Evolutionary conservation across 2,797 vertebrate genomes (phyloP).

Genomic region (Gallinago nigripennis): DNA sequence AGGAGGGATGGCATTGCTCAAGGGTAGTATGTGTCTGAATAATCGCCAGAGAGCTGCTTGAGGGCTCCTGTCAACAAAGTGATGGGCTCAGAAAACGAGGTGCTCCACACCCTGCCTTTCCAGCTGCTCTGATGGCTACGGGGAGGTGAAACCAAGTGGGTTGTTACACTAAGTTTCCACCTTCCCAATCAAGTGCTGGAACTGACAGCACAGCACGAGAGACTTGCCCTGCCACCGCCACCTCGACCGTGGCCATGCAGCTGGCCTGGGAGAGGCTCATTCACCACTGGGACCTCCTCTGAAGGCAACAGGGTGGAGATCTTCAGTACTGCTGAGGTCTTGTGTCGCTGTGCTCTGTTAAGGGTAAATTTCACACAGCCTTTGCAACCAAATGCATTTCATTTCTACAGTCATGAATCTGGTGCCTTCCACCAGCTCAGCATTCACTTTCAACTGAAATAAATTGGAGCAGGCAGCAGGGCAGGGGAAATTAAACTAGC

Average conservation of each 20-base stretch:
- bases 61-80: not conserved
- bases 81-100: not conserved
- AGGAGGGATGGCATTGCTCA: not conserved
- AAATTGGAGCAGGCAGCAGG: not conserved
- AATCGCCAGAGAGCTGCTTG: not conserved
- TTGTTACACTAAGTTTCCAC: not conserved
- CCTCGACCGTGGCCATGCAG: accelerated
- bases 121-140: not conserved
- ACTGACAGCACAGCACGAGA: not conserved
- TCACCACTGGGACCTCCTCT: not conserved
- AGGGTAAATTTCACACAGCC: not conserved
- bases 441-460: constrained; percentile 25
- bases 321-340: not conserved
- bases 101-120: not conserved
- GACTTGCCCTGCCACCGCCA: not conserved
- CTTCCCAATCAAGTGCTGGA: not conserved
- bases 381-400: not conserved
- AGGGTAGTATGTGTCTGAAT: not conserved
- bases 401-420: not conserved
- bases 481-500: constrained; percentile 35
- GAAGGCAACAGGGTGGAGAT: not conserved
- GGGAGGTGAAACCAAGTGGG: not conserved
- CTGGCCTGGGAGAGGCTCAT: not conserved
- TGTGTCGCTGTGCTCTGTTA: not conserved
- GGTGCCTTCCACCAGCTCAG: not conserved